Conservation (phyloP, 1,140 invertebrate genomes). For the Caerostris darwini region DNA sequence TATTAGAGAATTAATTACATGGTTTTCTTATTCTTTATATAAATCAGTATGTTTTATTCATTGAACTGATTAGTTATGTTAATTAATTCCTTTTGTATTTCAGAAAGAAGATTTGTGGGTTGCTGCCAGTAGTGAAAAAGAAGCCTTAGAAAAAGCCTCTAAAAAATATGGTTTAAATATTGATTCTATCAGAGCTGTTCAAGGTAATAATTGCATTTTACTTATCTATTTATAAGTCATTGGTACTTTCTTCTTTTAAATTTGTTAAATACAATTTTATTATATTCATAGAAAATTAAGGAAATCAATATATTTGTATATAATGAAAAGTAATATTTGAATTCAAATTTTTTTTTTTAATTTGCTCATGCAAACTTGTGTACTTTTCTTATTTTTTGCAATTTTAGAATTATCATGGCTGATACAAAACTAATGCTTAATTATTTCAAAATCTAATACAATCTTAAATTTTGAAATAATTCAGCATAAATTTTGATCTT, state of each 20-base stretch:
- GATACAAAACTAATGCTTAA: no score
- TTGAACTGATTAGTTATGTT: not conserved
- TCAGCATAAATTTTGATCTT: no score
- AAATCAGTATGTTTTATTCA: not conserved
- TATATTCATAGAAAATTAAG: no score
- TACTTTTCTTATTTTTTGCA: no score
- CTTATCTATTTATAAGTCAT: not conserved
- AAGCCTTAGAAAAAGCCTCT: constrained; percentile 72
- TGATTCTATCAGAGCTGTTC: constrained; percentile 23
- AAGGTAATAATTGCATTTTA: constrained; percentile 54
- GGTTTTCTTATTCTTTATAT: not conserved
- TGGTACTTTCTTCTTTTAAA: not conserved
- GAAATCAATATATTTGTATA: no score
- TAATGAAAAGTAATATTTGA: no score
- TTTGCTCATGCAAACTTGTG: no score
- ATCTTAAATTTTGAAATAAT: no score
- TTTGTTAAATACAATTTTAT: no score
- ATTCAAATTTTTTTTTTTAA: no score
- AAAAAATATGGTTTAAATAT: constrained; percentile 28
- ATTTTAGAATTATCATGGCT: no score
- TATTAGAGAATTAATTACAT: not conserved
- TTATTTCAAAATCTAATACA: no score
- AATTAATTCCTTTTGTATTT: not conserved
- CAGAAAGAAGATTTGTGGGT: constrained; percentile 57
- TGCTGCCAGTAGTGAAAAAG: constrained; percentile 64